Base-by-base conservation (phyloP, 1,140 invertebrate genomes). In the Lepidostoma basale region DNA sequence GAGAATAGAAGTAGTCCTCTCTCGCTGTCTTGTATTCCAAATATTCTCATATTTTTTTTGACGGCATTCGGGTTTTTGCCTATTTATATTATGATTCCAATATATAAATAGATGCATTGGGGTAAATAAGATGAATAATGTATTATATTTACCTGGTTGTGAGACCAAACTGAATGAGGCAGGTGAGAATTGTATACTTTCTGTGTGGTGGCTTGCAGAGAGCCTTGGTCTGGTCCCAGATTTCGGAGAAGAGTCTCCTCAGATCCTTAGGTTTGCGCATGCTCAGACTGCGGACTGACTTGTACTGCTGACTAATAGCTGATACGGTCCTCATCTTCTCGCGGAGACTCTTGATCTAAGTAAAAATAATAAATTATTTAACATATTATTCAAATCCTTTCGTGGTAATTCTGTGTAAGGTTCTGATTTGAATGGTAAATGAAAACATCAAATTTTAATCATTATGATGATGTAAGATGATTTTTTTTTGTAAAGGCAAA, bases 81-180 rank as follows among this genome's bases (percentile, higher is more conserved):
- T n/a, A n/a, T n/a, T n/a, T n/a, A n/a, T n/a, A n/a, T n/a, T n/a
- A n/a, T n/a, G n/a, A n/a, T n/a, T n/a, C n/a, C n/a, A n/a, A n/a
- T n/a, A n/a, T n/a, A n/a, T n/a, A n/a, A n/a, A n/a, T n/a, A n/a
- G n/a, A n/a, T n/a, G n/a, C n/a, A n/a, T n/a, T n/a, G n/a, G n/a
- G 30, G 12, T 33, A 33, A 33, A 6, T 6, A 33, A 6, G 30
- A 33, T 33, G 30, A 33, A 6, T 6, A 33, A 33, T 54, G 4
- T 9, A 54, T 20, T 25, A 12, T 36, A 22, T 60, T 79, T 80
- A 88, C 87, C 87, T 88, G 16, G 89, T 88, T 22, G 89, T 90
- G 36, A 91, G 79, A 20, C 90, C 89, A 73, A 91, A 90, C 74
- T 91, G 89, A 73, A 92, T 90, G 2, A 86, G 80, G 75, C 89